Base-by-base conservation (phyloP, 1,140 invertebrate genomes). In the Antheraea mylitta region DNA sequence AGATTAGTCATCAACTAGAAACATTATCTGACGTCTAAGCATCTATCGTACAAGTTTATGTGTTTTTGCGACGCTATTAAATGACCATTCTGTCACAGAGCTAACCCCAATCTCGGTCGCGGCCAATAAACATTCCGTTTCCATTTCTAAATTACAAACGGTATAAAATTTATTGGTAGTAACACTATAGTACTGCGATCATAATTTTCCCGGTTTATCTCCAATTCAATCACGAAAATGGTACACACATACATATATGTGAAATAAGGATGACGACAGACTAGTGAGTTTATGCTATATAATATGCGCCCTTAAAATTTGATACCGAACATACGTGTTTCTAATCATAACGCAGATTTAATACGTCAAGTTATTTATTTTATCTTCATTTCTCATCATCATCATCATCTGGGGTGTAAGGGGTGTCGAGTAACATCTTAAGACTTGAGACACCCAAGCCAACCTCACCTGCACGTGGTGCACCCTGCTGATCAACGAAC, bases 91-190 rank as follows among this genome's bases (percentile, higher is more conserved):
- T 53, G 7, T 16, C 16, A 53, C 11, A 53, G 16, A 53, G 45
- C 45, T 53, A 53, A 53, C 45, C 45, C 45, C 45, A 53, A 53
- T 53, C 16, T 13, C 45, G 1, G 13, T 53, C 45, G 45, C 45
- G 16, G 16, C 45, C 10, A 53, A 53, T 53, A 53, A 53, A 53
- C 45, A 53, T 53, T 53, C 45, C 45, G 45, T 2, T 53, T 53
- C 45, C 45, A 53, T 53, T 53, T 53, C 45, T 53, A 53, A 53
- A 53, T 53, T 53, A 53, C 45, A 53, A 16, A 53, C 45, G 1
- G 45, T 53, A 53, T 53, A 53, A 53, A 53, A 16, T 53, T 53
- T 53, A 53, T 53, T 53, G 45, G 45, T 53, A 53, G 45, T 53
- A 4, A 42, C 38, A 42, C 38, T 42, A 11, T 42, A 42, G 38